A percentile compares a stretch with the other conserved stretches of the same genome.
phyloP scores from a whole-genome alignment of 2,113 vertebrate species.

The Oncorhynchus mykiss region DNA sequence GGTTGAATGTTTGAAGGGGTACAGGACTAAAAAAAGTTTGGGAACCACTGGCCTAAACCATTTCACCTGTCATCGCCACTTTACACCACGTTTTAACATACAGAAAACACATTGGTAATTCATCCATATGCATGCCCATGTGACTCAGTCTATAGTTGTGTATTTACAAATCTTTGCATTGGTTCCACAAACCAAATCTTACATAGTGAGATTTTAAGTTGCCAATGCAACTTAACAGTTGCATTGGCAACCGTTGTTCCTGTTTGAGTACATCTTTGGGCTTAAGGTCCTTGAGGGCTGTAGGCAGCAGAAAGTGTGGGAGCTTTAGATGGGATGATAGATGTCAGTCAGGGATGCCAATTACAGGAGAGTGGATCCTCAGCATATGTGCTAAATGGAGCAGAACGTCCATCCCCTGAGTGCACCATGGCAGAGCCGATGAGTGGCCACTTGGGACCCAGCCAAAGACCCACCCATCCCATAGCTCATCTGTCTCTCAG shows the following conservation, averaged over 20 bases:
- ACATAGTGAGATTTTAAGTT: not conserved
- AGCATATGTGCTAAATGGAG: constrained; percentile 41
- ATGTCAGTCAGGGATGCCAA: constrained; percentile 38
- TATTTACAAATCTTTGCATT: not conserved
- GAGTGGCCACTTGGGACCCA: constrained; percentile 22
- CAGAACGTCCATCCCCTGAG: constrained; percentile 43
- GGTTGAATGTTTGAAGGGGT: no score
- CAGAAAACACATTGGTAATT: not conserved
- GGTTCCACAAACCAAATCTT: not conserved
- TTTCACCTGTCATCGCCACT: not conserved
- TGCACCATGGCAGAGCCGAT: constrained; percentile 21
- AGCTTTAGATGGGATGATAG: constrained; percentile 27
- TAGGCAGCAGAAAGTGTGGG: constrained; percentile 10
- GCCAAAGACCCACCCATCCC: not conserved
- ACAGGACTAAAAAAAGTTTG: no score
- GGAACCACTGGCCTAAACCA: not conserved
- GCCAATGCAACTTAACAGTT: not conserved
- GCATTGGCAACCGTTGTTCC: not conserved
- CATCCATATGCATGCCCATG: not conserved
- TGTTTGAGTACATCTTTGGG: not conserved
- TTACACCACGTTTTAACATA: not conserved
- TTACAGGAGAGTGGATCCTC: constrained; percentile 13
- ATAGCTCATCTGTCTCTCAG: not conserved
- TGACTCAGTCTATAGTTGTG: not conserved
- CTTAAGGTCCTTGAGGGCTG: constrained; percentile 1